Evolutionary conservation across 2,797 vertebrate genomes (phyloP).

Genomic region (Peromyscus eremicus): DNA sequence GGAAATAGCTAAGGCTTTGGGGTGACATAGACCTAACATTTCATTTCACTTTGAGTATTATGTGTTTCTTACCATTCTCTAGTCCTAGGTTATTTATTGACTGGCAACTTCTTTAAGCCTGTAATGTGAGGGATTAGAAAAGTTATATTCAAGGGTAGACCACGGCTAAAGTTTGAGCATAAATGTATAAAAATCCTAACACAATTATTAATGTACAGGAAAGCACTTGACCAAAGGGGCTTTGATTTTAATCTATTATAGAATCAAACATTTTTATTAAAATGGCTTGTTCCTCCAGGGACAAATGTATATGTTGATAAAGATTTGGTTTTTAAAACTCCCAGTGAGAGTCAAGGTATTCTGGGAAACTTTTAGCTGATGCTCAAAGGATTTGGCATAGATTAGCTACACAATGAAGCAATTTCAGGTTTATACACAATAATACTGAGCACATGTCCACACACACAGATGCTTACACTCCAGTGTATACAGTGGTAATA

Average conservation of each 20-base stretch:
- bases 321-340: background rate
- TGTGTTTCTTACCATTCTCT: background rate
- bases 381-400: background rate
- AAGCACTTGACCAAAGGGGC: background rate
- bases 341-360: background rate
- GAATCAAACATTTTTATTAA: slow-evolving; percentile 38
- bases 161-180: background rate
- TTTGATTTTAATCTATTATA: slow-evolving; percentile 36
- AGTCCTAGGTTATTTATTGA: background rate
- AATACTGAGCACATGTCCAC: background rate
- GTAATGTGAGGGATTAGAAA: background rate
- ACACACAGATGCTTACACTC: background rate
- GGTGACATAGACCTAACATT: background rate
- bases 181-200: background rate
- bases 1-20: background rate
- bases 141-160: background rate
- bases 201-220: background rate
- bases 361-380: background rate
- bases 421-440: background rate
- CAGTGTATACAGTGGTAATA: background rate
- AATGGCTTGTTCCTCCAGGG: background rate
- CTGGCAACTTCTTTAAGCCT: background rate
- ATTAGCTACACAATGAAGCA: background rate
- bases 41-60: slow-evolving; percentile 7
- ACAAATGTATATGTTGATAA: slow-evolving; percentile 29